Conservation (phyloP, 2,797 vertebrate species). For the Salmo trutta region DNA sequence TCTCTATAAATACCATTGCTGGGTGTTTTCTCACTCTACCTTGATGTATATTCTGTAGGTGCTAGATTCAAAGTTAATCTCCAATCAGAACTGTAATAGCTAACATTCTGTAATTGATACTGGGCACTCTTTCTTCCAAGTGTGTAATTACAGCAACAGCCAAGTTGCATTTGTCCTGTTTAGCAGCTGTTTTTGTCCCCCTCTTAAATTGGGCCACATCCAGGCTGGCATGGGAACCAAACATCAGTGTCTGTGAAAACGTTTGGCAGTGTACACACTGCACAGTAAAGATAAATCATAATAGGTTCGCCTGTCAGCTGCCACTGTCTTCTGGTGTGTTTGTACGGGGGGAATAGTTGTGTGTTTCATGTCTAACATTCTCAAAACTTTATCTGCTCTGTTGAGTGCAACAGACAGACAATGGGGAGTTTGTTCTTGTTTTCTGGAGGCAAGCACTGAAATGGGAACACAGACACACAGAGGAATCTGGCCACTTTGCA, state of each 20-base stretch:
- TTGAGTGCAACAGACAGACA: slow-evolving; percentile 35
- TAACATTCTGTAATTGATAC: background rate
- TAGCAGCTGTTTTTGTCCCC: background rate
- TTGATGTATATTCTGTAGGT: background rate
- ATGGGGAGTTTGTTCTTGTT: slow-evolving; percentile 61
- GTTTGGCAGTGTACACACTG: background rate
- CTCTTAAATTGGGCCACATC: background rate
- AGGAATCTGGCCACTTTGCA: slow-evolving; percentile 61
- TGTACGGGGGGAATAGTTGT: slow-evolving; percentile 33
- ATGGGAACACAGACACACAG: slow-evolving; percentile 41
- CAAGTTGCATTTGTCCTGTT: background rate
- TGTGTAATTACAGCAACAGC: background rate
- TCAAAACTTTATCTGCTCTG: slow-evolving; percentile 28
- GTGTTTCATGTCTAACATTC: slow-evolving; percentile 47
- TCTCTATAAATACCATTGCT: background rate
- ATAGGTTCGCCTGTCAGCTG: background rate
- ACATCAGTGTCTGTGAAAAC: background rate
- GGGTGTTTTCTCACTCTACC: background rate
- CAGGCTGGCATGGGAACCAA: background rate
- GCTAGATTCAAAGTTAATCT: background rate
- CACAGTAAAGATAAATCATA: background rate
- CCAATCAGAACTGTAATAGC: background rate
- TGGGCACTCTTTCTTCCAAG: background rate
- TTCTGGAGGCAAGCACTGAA: slow-evolving; percentile 33
- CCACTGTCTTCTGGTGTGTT: slow-evolving; percentile 18